A percentile compares a stretch with the other conserved stretches of the same genome.
phyloP scores from a whole-genome alignment of 2,797 vertebrate genomes.

The Acrossocheilus fasciatus region DNA sequence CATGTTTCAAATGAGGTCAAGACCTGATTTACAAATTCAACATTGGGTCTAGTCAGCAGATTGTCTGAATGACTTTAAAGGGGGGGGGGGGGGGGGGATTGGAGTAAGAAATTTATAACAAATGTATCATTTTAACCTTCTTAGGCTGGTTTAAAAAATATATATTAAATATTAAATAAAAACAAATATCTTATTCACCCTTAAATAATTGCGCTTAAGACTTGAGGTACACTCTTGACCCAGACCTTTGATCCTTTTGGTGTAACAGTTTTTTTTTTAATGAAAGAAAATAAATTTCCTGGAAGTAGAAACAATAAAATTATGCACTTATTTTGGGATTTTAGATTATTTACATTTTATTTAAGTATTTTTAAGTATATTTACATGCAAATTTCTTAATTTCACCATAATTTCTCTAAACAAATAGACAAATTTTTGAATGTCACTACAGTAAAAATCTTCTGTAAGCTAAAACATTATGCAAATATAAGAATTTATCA shows the following conservation, averaged over 20 bases:
- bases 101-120: too few species aligned
- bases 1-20: neutral
- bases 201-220: neutral
- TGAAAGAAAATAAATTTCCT: neutral
- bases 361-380: too few species aligned
- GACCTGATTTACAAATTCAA: neutral
- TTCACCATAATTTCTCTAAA: neutral
- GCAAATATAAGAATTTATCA: neutral
- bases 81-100: neutral
- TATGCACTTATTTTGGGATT: neutral
- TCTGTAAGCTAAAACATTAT: neutral
- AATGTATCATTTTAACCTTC: neutral
- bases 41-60: neutral
- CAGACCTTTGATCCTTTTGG: too few species aligned
- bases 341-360: too few species aligned
- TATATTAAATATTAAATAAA: too few species aligned
- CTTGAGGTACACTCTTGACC: too few species aligned
- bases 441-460: neutral
- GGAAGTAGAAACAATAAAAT: neutral
- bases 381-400: too few species aligned
- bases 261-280: neutral
- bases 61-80: neutral
- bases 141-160: neutral
- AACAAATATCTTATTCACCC: neutral
- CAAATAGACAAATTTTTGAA: neutral